Evolutionary conservation across 1,140 invertebrate genomes (phyloP), one percentile per base, ranked within the genome.

Genomic region (Pseudoatta argentina): DNA sequence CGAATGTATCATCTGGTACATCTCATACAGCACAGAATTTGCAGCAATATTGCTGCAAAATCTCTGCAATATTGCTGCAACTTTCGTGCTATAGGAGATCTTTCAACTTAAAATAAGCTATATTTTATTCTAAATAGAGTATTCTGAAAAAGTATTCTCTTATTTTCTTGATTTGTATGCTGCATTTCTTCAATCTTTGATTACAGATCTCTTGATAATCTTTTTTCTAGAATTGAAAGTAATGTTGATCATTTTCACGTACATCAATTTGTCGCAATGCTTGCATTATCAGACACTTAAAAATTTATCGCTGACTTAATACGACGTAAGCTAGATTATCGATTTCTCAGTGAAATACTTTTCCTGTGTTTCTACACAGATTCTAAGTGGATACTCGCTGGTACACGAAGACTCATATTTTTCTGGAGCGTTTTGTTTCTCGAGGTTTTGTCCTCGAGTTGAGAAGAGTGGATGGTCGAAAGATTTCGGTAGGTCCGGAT

Each of bases 391-490:
- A 0, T 48, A n/a, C 21, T 72, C 18, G 51, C 59, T n/a, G 34
- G 34, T 71, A 71, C 24, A 73, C 66, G 39, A 82, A 6, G 12
- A 16, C 44, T 83, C 71, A 67, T 87, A 88, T 81, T 86, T 87
- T 44, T 48, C 21, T 44, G 75, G 91, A 90, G n/a, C 86, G 87
- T 88, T 91, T 91, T 87, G 78, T 86, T 89, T 89, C 69, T 66
- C 27, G 59, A 77, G 44, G 34, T 71, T 81, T 57, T 76, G 57
- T 86, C 64, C 53, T 87, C 71, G 61, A 55, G 61, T 67, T 24
- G 39, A 44, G 7, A 64, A 21, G 21, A 71, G 51, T 48, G 18
- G 27, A 27, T 53, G 86, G 55, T 88, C 73, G 48, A 66, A 69
- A 30, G 59, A 55, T 78, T 86, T 77, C 44, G 44, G 66, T 59